Percentiles rank a stretch among this genome's conserved stretches.
Evolutionary conservation across 1,140 invertebrate genomes (phyloP).

Genomic region (Coenobita brevimanus): DNA sequence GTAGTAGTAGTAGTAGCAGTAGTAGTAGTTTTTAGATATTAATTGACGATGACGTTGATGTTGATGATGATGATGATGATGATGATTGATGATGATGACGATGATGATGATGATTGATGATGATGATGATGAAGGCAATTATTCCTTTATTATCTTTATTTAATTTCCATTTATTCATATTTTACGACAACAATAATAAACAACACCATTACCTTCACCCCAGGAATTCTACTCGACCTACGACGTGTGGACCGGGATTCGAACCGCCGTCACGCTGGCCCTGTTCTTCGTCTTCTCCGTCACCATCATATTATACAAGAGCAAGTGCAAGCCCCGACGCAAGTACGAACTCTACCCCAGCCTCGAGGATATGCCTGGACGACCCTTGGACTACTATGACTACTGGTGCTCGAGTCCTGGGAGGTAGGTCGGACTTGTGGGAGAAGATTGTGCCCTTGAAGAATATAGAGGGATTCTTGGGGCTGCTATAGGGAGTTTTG

Average conservation of each 20-base stretch:
- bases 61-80: too few relatives aligned
- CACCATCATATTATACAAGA: conserved; percentile 69
- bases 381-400: conserved; percentile 61
- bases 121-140: too few relatives aligned
- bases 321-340: conserved; percentile 64
- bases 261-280: conserved; percentile 67
- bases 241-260: conserved; percentile 69
- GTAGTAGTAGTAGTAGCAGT: too few relatives aligned
- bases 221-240: conserved; percentile 69
- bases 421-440: conserved; percentile 35
- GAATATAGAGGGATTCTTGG: background rate
- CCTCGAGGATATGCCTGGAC: conserved; percentile 63
- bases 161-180: too few relatives aligned
- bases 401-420: conserved; percentile 61
- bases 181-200: background rate
- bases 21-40: too few relatives aligned
- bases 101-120: too few relatives aligned
- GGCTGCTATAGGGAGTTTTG: background rate
- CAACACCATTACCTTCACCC: background rate
- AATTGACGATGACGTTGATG: too few relatives aligned
- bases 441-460: too few relatives aligned
- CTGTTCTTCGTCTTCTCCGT: conserved; percentile 69
- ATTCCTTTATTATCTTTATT: too few relatives aligned
- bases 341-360: conserved; percentile 67
- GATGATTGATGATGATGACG: too few relatives aligned